Conservation (phyloP, 2,888 invertebrate genomes). For the Campoletis raptor region DNA sequence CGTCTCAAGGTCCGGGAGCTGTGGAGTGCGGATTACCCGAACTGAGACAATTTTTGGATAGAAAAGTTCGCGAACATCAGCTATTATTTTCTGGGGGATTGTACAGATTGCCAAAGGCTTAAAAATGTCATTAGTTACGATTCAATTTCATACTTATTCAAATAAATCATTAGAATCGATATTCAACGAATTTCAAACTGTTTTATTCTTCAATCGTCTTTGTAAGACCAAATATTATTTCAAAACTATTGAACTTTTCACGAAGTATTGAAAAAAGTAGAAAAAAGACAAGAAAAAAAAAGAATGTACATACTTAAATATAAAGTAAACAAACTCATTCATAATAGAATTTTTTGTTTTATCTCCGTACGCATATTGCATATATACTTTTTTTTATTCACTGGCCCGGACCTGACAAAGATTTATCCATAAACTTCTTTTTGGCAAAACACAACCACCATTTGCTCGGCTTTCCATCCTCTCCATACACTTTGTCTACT, state of each 20-base stretch:
- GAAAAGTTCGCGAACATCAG: slow-evolving; percentile 96
- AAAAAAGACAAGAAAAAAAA: neutral
- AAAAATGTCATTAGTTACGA: slow-evolving; percentile 64
- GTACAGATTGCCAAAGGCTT: slow-evolving; percentile 93
- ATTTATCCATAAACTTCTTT: slow-evolving; percentile 99
- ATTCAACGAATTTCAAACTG: slow-evolving; percentile 4
- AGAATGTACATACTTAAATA: slow-evolving; percentile 51
- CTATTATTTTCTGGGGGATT: slow-evolving; percentile 94
- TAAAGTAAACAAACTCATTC: slow-evolving; percentile 27
- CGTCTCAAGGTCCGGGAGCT: slow-evolving; percentile 94
- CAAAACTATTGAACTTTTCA: neutral
- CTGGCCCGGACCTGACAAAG: slow-evolving; percentile 95
- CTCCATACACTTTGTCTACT: slow-evolving; percentile 92
- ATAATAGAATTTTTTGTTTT: slow-evolving; percentile 35
- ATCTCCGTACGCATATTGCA: slow-evolving; percentile 29
- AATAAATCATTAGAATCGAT: neutral
- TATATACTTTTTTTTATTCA: slow-evolving; percentile 81
- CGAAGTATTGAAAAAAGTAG: neutral
- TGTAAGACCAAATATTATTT: neutral
- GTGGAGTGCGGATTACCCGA: slow-evolving; percentile 96
- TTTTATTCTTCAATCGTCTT: slow-evolving; percentile 12
- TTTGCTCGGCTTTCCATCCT: slow-evolving; percentile 98
- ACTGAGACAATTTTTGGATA: slow-evolving; percentile 94
- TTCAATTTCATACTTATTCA: neutral
- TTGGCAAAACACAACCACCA: slow-evolving; percentile 99